Evolutionary conservation across 2,797 vertebrate genomes (phyloP), one percentile per base, ranked within the genome.

Genomic region (Danio aesculapii): DNA sequence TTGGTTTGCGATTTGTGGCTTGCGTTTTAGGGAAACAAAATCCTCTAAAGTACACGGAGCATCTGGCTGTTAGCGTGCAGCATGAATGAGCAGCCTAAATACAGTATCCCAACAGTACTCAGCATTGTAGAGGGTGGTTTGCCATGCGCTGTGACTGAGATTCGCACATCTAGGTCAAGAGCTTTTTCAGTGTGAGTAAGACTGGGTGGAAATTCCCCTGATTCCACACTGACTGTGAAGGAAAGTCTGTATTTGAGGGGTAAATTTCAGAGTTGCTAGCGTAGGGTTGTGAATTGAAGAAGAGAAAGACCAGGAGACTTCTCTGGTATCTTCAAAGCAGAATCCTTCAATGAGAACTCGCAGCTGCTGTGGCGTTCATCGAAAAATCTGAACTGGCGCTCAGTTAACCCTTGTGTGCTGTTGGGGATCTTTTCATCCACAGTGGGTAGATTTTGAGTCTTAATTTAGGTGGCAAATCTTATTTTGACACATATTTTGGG

Each of bases 141-240:
- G 81, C 74, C 73, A 46, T 81, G 67, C 74, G 81, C 87, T 81
- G 64, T 80, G 75, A 77, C 80, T 75, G 79, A 73, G 68, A 77
- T 75, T 83, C 63, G 68, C 73, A 87, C 84, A 91, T 92, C 77
- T 91, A 89, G 91, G 91, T 91, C 91, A 93, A 89, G 81, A 86
- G 87, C 81, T 83, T 89, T 88, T 87, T 89, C 78, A 87, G 84
- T 91, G 90, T 90, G 90, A 91, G 84, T 85, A 91, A 88, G 75
- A 71, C 83, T 83, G 71, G 47, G 47, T 55, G 84, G 83, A 87
- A 88, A 90, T 84, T 90, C 90, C 90, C 90, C 83, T 19, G 85
- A 69, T 84, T 73, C 82, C 81, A 63, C 13, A 57, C 62, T 77
- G 59, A 74, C 82, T 84, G 77, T 84, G 81, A 86, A 83, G 19